Evolutionary conservation across 1,140 invertebrate species (phyloP), one percentile per base, ranked within the genome.

Genomic region (Phymastichus coffea): DNA sequence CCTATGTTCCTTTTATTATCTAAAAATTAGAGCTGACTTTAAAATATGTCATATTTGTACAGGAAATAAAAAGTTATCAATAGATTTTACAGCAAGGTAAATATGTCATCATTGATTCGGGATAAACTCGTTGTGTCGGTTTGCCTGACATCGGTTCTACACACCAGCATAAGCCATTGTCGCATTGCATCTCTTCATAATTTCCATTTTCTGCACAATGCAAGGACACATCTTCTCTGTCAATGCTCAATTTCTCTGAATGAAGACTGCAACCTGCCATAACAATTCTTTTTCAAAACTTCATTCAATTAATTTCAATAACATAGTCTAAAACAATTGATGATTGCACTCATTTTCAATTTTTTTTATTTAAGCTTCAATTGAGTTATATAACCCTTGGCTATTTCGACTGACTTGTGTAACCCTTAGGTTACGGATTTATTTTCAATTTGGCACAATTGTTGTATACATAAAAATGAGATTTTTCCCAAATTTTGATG

Each of bases 141-240:
- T 37, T 22, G 23, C 70, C 74, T 46, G 71, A 77, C 51, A 40
- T 57, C 17, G 61, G 48, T 22, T 74, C 66, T 12, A 72, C 70
- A 57, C 77, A 79, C 69, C 72, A 79, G 38, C 77, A 79, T 47
- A 75, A 44, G 25, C 68, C 73, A 64, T 70, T 67, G 56, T 77
- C 71, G 49, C 76, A 79, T 56, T 79, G 77, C n/a, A 79, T 53
- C 33, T 68, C 41, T 47, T 78, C 76, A 59, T 70, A 78, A 64
- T 77, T 77, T 25, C 76, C 76, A 54, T 75, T 66, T 43, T 66
- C 33, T n/a, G 60, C 46, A 51, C 76, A 78, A 52, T 79, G 76
- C 38, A 78, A 55, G 3, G 74, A 71, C 2, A 72, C 61, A 14
- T 63, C 62, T 37, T 14, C 41, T 55, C 65, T 66, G 12, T 40